Evolutionary conservation across 2,113 vertebrate genomes (phyloP).

Genomic region (Antigone vipio): DNA sequence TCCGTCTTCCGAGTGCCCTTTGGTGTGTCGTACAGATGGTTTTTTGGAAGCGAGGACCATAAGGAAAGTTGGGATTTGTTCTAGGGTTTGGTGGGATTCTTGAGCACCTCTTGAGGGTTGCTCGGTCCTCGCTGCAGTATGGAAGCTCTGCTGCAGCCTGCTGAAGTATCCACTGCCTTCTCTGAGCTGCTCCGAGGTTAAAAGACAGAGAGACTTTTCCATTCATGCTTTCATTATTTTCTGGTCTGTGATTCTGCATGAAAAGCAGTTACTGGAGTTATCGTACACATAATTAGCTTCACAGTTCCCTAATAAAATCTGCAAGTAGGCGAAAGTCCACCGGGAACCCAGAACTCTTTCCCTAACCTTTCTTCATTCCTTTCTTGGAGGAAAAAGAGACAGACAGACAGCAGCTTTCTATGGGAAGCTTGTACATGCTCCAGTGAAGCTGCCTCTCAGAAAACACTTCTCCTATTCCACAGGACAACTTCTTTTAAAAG

Average conservation of each 20-base stretch:
- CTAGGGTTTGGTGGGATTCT: not conserved
- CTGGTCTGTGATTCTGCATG: conserved; percentile 17
- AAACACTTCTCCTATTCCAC: not conserved
- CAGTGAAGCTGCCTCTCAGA: conserved; percentile 6
- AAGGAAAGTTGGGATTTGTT: not conserved
- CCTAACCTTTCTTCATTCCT: not conserved
- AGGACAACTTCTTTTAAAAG: not conserved
- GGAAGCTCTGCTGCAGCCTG: not conserved
- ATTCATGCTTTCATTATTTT: conserved; percentile 2
- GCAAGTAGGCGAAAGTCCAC: not conserved
- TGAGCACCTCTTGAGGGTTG: not conserved
- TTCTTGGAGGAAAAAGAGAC: not conserved
- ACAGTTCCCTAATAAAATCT: conserved; percentile 25
- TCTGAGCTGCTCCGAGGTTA: not conserved
- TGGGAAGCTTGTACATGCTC: not conserved
- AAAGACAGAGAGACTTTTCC: not conserved
- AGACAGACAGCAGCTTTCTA: not conserved
- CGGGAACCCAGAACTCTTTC: not conserved
- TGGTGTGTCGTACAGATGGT: accelerated
- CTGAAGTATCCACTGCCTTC: not conserved
- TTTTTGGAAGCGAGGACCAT: not conserved
- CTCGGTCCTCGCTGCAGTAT: accelerated
- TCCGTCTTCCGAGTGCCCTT: not conserved
- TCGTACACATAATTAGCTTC: not conserved
- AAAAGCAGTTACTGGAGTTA: conserved; percentile 12